Evolutionary conservation across 2,888 invertebrate genomes (phyloP).

Genomic region (Eristalis intricaria): DNA sequence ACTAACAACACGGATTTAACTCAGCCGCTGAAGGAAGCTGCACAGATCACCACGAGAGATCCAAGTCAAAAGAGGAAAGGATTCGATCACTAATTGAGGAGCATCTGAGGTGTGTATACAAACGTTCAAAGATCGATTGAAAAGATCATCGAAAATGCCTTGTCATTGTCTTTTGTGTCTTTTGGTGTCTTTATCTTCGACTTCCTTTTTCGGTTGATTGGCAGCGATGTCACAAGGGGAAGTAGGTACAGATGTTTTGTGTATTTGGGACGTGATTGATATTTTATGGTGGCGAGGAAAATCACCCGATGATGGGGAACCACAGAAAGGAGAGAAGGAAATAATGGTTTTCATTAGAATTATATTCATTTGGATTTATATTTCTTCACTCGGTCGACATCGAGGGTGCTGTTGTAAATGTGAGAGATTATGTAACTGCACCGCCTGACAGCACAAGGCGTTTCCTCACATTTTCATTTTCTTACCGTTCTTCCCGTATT

Average conservation of each 20-base stretch:
- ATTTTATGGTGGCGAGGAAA: neutral
- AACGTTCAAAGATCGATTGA: conserved; percentile 46
- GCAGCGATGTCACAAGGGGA: neutral
- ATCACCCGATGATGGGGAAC: neutral
- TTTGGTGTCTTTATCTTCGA: conserved; percentile 1
- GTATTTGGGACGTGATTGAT: neutral
- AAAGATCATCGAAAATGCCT: conserved; percentile 51
- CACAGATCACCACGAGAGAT: neutral
- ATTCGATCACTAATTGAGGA: conserved; percentile 64
- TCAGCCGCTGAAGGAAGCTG: neutral
- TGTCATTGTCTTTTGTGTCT: conserved; percentile 15
- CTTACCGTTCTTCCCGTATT: neutral
- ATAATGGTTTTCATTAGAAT: conserved; percentile 50
- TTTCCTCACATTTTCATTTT: conserved; percentile 51
- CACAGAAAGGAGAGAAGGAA: neutral
- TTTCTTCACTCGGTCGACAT: neutral
- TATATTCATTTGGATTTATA: conserved; percentile 53
- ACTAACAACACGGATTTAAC: conserved; percentile 57
- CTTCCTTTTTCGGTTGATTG: conserved; percentile 18
- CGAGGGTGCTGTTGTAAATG: conserved; percentile 33
- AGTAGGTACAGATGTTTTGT: neutral
- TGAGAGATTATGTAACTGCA: conserved; percentile 67
- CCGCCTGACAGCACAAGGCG: conserved; percentile 61
- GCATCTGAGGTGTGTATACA: conserved; percentile 55
- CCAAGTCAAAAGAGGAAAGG: neutral